A percentile compares a stretch with the other conserved stretches of the same genome.
phyloP scores from a whole-genome alignment of 2,888 invertebrate species.

The Mythimna lalbum region DNA sequence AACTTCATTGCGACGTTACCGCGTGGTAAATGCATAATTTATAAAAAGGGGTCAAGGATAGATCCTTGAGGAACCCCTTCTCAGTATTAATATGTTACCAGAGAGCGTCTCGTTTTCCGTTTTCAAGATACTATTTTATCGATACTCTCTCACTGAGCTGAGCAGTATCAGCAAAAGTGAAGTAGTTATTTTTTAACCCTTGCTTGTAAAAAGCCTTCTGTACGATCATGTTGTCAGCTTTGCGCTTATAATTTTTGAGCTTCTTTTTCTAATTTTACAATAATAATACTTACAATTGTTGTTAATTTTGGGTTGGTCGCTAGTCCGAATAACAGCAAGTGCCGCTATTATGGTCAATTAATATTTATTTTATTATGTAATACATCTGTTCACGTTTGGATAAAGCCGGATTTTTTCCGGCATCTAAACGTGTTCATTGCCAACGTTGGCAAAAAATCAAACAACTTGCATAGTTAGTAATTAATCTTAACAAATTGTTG shows the following conservation, averaged over 20 bases:
- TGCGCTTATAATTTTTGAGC: not conserved
- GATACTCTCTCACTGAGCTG: not conserved
- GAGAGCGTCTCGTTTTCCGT: not conserved
- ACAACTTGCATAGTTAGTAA: conserved; percentile 18
- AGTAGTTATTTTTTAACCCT: not conserved
- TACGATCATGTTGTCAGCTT: conserved; percentile 3
- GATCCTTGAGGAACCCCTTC: conserved; percentile 33
- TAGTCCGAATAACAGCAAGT: not conserved
- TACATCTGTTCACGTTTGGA: not conserved
- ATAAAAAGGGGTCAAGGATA: conserved; percentile 11
- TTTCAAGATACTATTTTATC: conserved; percentile 7
- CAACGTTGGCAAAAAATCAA: conserved; percentile 34
- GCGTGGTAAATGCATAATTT: not conserved
- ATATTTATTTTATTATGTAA: not conserved
- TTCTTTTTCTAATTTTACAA: not conserved
- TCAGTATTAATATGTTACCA: conserved; percentile 6
- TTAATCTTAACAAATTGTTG: conserved; percentile 35
- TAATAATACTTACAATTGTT: not conserved
- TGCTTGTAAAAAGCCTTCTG: not conserved
- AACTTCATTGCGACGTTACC: not conserved
- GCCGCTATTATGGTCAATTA: conserved; percentile 7
- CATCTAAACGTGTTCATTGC: conserved; percentile 14
- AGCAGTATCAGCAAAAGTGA: not conserved
- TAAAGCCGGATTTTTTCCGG: conserved; percentile 17
- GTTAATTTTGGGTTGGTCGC: not conserved